Conservation (phyloP, 2,888 invertebrate species). For the Scrobipalpa atriplicella region DNA sequence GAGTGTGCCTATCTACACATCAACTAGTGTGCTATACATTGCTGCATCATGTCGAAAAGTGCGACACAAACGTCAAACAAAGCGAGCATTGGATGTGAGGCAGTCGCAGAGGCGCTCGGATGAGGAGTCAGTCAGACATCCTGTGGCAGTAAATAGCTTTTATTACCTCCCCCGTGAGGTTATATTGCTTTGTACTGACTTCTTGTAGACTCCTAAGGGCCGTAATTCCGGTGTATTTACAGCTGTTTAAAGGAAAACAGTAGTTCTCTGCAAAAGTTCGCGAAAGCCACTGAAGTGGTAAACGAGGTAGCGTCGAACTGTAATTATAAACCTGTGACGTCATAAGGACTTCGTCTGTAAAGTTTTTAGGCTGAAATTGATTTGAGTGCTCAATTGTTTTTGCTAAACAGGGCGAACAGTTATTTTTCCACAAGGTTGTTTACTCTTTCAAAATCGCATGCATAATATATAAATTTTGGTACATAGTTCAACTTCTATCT, state of each 20-base stretch:
- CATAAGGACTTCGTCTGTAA: neutral
- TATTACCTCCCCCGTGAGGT: constrained; percentile 30
- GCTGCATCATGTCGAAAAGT: too few species aligned
- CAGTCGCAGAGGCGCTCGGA: neutral
- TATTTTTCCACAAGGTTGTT: neutral
- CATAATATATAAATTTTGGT: too few species aligned
- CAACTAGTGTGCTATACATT: too few species aligned
- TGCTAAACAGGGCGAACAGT: neutral
- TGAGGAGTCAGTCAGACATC: constrained; percentile 1
- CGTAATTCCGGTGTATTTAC: constrained; percentile 33
- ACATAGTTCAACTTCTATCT: too few species aligned
- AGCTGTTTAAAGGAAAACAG: constrained; percentile 27
- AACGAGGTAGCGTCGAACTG: neutral
- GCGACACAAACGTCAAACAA: neutral
- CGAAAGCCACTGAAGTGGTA: constrained; percentile 13
- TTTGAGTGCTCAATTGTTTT: neutral
- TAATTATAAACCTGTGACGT: neutral
- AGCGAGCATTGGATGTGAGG: neutral
- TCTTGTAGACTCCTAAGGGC: constrained; percentile 25
- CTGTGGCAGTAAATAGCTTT: constrained; percentile 29
- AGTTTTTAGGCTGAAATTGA: neutral
- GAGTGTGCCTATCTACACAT: too few species aligned
- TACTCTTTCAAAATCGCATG: too few species aligned
- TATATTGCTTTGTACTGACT: constrained; percentile 28
- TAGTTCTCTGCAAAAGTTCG: constrained; percentile 2